phyloP scores from a whole-genome alignment of 1,140 invertebrate genomes.

The Hylyphantes graminicola region DNA sequence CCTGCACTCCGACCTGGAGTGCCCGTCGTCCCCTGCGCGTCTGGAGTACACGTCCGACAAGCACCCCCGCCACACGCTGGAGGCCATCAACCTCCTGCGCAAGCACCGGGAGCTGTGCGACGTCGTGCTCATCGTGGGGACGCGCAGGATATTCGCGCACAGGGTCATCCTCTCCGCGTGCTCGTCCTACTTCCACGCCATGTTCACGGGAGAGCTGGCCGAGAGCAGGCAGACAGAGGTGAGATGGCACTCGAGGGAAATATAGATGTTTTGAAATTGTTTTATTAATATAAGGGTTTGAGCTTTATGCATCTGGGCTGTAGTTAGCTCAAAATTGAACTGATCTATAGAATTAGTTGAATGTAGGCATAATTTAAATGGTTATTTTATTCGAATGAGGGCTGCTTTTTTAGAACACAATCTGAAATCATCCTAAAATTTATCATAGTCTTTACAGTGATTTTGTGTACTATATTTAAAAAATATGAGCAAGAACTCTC shows the following conservation, averaged over 20 bases:
- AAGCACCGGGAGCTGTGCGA: slow-evolving; percentile 92
- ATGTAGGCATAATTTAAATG: too few relatives aligned
- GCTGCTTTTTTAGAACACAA: too few relatives aligned
- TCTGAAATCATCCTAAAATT: too few relatives aligned
- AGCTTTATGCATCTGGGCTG: not conserved
- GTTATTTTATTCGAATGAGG: too few relatives aligned
- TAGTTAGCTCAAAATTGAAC: not conserved
- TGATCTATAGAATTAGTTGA: too few relatives aligned
- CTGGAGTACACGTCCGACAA: slow-evolving; percentile 94
- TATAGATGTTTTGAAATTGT: not conserved
- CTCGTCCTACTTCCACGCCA: slow-evolving; percentile 91
- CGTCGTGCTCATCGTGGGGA: slow-evolving; percentile 94
- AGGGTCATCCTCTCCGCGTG: slow-evolving; percentile 92
- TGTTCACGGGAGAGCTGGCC: slow-evolving; percentile 97
- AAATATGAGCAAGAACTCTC: too few relatives aligned
- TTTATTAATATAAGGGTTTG: not conserved
- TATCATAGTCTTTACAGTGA: too few relatives aligned
- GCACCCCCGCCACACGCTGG: slow-evolving; percentile 89
- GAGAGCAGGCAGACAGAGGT: slow-evolving; percentile 96
- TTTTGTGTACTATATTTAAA: too few relatives aligned
- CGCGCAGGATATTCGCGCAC: slow-evolving; percentile 95
- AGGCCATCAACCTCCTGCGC: slow-evolving; percentile 87
- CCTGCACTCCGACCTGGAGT: slow-evolving; percentile 58
- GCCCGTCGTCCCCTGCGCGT: slow-evolving; percentile 74
- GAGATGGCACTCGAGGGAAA: not conserved